A percentile compares a stretch with the other conserved stretches of the same genome.
These are phyloP conservation scores for Callinectes sapidus DNA, from an alignment of 2,888 invertebrate genomes.

Conservation along the genomic window DNA sequence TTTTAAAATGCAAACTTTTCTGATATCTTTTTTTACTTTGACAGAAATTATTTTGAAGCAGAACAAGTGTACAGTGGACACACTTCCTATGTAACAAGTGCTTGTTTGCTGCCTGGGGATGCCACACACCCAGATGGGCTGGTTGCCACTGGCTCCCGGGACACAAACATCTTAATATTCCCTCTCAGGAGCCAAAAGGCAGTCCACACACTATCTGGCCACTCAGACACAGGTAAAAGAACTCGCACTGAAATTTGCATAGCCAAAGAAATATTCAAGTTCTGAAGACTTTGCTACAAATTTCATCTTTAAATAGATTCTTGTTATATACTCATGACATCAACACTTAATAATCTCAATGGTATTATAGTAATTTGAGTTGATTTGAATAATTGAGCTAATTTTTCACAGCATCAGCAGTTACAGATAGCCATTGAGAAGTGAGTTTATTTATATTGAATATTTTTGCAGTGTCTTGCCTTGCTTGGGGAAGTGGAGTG, in stretches of 20 bases:
- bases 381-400: background rate
- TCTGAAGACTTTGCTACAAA: background rate
- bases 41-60: constrained; percentile 82
- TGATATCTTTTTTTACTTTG: constrained; percentile 76
- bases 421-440: constrained; percentile 35
- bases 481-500: constrained; percentile 76
- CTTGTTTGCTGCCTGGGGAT: constrained; percentile 85
- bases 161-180: constrained; percentile 88
- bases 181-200: constrained; percentile 83
- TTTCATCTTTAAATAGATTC: background rate
- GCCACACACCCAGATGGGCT: constrained; percentile 84
- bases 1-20: constrained; percentile 39
- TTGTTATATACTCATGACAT: background rate
- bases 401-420: background rate
- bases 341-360: background rate
- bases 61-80: constrained; percentile 83
- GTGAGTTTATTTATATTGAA: constrained; percentile 75
- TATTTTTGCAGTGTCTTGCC: constrained; percentile 74
- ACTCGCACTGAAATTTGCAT: background rate
- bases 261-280: no score
- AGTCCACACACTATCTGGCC: constrained; percentile 84
- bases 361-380: no score
- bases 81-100: constrained; percentile 88
- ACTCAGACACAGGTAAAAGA: constrained; percentile 83
- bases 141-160: constrained; percentile 92